Evolutionary conservation across 1,140 invertebrate species (phyloP).

Genomic region (Macrotrachela quadricornifera): DNA sequence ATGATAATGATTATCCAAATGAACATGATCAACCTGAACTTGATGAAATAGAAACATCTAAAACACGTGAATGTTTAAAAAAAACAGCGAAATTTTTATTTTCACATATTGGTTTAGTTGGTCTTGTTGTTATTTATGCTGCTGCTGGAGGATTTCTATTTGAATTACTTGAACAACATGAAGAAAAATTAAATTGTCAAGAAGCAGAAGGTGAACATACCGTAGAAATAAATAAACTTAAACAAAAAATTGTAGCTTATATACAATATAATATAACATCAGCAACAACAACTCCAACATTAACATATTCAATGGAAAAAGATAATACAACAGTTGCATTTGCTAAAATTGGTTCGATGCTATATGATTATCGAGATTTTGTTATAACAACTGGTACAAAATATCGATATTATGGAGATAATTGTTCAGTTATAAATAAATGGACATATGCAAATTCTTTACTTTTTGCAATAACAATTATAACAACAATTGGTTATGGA

Average conservation of each 20-base stretch:
- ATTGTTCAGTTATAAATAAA: neutral
- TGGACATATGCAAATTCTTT: slow-evolving; percentile 37
- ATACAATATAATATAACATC: too few species aligned
- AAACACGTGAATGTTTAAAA: neutral
- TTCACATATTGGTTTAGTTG: slow-evolving; percentile 73
- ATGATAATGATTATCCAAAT: too few species aligned
- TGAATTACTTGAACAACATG: slow-evolving; percentile 57
- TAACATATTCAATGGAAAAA: neutral
- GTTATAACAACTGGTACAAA: neutral
- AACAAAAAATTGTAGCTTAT: slow-evolving; percentile 20
- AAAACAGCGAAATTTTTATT: slow-evolving; percentile 32
- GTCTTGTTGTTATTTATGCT: slow-evolving; percentile 71
- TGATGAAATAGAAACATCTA: too few species aligned
- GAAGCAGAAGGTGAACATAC: slow-evolving; percentile 31
- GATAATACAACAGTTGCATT: slow-evolving; percentile 7
- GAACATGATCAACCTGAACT: too few species aligned
- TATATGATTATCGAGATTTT: neutral
- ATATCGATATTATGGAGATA: neutral
- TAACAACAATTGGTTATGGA: slow-evolving; percentile 74
- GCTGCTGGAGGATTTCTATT: slow-evolving; percentile 78
- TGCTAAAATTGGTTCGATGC: neutral
- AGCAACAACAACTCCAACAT: too few species aligned
- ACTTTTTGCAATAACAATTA: slow-evolving; percentile 79
- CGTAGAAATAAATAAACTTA: slow-evolving; percentile 26
- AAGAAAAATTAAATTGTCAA: slow-evolving; percentile 30